Conservation (phyloP, 2,888 invertebrate genomes). For the Ceratothoa steindachneri region DNA sequence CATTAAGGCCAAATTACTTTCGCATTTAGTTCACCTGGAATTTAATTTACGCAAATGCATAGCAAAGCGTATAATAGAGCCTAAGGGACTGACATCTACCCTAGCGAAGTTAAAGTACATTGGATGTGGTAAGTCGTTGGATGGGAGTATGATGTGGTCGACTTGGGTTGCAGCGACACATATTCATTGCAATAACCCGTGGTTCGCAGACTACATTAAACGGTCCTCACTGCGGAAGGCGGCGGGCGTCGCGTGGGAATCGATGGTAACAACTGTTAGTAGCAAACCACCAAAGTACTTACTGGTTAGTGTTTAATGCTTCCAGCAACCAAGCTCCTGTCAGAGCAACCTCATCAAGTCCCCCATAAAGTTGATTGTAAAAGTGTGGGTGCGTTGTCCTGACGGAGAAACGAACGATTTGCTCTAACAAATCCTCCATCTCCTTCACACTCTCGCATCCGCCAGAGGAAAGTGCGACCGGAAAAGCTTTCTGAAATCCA, state of each 20-base stretch:
- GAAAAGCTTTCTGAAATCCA: slow-evolving; percentile 13
- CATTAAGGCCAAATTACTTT: too few species aligned
- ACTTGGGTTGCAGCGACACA: background rate
- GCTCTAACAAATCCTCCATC: slow-evolving; percentile 17
- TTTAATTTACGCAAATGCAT: too few species aligned
- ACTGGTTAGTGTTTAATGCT: slow-evolving; percentile 78
- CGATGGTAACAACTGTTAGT: too few species aligned
- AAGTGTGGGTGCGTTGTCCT: slow-evolving; percentile 46
- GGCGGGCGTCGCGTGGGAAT: too few species aligned
- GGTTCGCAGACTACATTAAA: slow-evolving; percentile 7
- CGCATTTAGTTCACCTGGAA: too few species aligned
- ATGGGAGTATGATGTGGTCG: too few species aligned
- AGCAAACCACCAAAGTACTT: slow-evolving; percentile 48
- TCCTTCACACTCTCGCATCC: slow-evolving; percentile 21
- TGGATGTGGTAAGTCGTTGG: too few species aligned
- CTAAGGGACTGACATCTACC: too few species aligned
- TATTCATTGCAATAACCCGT: background rate
- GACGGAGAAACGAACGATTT: slow-evolving; percentile 36
- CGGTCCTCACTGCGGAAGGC: too few species aligned
- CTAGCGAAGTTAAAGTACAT: too few species aligned
- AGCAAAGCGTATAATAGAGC: too few species aligned
- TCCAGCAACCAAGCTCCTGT: slow-evolving; percentile 72
- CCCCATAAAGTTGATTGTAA: slow-evolving; percentile 46
- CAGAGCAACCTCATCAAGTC: slow-evolving; percentile 68
- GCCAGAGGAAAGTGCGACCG: slow-evolving; percentile 9